Conservation (phyloP, 2,888 invertebrate species). For the Drosophila antonietae region DNA sequence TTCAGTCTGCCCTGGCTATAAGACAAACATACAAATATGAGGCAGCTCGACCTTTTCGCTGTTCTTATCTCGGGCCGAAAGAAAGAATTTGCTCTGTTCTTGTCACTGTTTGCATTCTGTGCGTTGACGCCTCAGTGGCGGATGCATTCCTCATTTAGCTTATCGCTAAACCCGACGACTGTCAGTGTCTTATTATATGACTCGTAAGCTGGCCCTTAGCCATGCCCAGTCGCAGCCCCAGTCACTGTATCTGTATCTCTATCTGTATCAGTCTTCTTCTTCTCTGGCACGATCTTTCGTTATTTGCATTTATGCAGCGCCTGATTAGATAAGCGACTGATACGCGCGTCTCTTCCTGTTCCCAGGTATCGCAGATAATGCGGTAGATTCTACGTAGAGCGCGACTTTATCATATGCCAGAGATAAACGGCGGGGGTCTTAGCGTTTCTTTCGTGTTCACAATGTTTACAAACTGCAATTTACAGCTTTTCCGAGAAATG, state of each 20-base stretch:
- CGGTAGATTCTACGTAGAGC: constrained; percentile 57
- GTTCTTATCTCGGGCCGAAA: constrained; percentile 40
- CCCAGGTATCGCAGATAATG: constrained; percentile 66
- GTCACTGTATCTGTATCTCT: constrained; percentile 9
- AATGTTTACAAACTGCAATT: constrained; percentile 72
- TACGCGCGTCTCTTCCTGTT: constrained; percentile 78
- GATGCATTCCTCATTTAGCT: constrained; percentile 67
- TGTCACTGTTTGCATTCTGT: constrained; percentile 63
- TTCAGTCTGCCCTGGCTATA: constrained; percentile 56
- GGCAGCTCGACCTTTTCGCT: constrained; percentile 53
- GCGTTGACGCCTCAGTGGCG: constrained; percentile 59
- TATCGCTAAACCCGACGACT: constrained; percentile 60
- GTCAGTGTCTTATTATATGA: constrained; percentile 60
- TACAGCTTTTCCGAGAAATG: constrained; percentile 72
- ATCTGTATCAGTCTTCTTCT: constrained; percentile 32
- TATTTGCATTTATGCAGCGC: constrained; percentile 81
- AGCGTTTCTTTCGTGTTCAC: constrained; percentile 60
- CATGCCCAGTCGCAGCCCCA: constrained; percentile 13
- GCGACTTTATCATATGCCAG: constrained; percentile 61
- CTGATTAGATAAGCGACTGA: constrained; percentile 79
- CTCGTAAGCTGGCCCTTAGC: constrained; percentile 15
- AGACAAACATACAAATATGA: constrained; percentile 31
- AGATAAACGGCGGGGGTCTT: constrained; percentile 71
- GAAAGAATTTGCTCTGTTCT: constrained; percentile 80
- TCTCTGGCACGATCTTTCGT: constrained; percentile 64